Evolutionary conservation across 2,113 vertebrate genomes (phyloP).

Genomic region (Callocephalon fimbriatum): DNA sequence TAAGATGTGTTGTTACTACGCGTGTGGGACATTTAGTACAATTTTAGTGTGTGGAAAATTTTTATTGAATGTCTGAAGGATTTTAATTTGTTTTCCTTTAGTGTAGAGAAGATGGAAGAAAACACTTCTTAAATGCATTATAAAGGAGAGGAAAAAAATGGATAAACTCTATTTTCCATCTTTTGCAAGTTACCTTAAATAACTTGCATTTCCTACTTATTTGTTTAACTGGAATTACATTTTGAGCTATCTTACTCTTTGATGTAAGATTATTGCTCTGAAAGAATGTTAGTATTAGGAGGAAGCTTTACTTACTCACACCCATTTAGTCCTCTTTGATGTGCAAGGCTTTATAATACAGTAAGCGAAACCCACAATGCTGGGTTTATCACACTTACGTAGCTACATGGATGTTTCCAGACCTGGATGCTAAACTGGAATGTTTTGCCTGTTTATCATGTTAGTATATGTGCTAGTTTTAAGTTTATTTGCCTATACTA

Average conservation of each 20-base stretch:
- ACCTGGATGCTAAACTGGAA: not conserved
- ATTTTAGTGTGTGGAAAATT: not conserved
- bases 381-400: not conserved
- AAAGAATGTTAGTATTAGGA: not conserved
- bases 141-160: not conserved
- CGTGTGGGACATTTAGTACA: not conserved
- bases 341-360: not conserved
- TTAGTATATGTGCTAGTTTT: not conserved
- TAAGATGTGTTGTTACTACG: not conserved
- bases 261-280: not conserved
- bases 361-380: rapidly evolving
- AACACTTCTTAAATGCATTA: not conserved
- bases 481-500: not conserved
- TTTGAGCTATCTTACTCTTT: not conserved
- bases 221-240: not conserved
- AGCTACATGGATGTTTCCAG: not conserved
- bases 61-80: not conserved
- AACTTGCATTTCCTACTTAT: not conserved
- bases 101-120: not conserved
- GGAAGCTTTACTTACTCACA: not conserved
- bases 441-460: not conserved
- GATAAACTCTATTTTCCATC: not conserved
- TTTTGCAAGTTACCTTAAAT: not conserved
- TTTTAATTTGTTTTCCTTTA: not conserved
- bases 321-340: not conserved